Base-by-base conservation (phyloP, 2,888 invertebrate species). In the Tupiocoris notatus region DNA sequence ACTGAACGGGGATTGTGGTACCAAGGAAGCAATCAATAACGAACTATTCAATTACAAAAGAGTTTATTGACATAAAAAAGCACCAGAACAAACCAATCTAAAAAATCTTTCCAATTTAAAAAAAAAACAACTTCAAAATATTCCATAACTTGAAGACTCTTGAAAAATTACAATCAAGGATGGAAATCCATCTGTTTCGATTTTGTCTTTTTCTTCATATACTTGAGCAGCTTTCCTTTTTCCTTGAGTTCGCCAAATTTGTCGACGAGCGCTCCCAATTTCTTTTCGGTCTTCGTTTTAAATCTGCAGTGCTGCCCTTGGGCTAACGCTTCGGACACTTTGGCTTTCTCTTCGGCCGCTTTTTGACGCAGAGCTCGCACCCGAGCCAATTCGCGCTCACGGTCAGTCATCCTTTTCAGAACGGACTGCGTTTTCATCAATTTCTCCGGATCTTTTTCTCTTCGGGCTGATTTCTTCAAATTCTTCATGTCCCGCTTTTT, bases 201-300 rank as follows among this genome's bases (percentile, higher is more conserved):
- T 63, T 63, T 63, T 21, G 16, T 88, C 76, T 92, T 87, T 79
- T 92, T 90, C 81, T 91, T 90, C 79, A 96, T 88, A 82, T 95
- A 94, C 80, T 94, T 90, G 79, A 91, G 90, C 1, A 96, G 84
- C 81, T 90, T 90, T 9, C 94, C 93, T 0, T 88, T 86, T 68
- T 90, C 88, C 84, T 95, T 94, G 64, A 96, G 83, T 66, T 91
- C 90, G 79, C 93, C 92, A 82, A 91, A 96, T 83, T 94, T 91
- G 54, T 90, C 88, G 0, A 95, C 91, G 62, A 95, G 84, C 25
- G 90, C 88, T 79, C 91, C 87, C 1, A 93, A 88, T 77, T 90
- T 89, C 81, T 88, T 88, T 82, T 94, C 94, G 83, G 73, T 25
- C 68, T 77, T 78, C 24, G 67, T 78, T 1, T 71, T 77, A 56